These are phyloP conservation scores for Drosophila stalkeri DNA, from an alignment of 2,888 invertebrate species.

Conservation along the genomic window DNA sequence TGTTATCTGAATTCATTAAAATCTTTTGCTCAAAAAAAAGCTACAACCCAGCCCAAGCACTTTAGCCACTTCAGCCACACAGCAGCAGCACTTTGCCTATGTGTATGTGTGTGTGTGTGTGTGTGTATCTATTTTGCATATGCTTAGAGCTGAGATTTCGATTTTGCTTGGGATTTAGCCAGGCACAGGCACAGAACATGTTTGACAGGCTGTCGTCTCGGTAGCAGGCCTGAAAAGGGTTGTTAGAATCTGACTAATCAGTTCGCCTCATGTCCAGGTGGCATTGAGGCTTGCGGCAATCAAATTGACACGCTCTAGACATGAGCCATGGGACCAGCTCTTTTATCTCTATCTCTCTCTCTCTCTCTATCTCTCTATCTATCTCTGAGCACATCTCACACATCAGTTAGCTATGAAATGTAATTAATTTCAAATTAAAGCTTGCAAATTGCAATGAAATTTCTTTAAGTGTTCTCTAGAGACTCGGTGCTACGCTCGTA, in stretches of 20 bases:
- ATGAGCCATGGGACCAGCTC: constrained; percentile 7
- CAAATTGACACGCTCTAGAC: constrained; percentile 53
- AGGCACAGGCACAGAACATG: constrained; percentile 33
- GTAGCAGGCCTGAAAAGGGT: constrained; percentile 64
- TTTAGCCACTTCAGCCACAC: not conserved
- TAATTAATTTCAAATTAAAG: constrained; percentile 23
- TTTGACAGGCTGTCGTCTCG: constrained; percentile 67
- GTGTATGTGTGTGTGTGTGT: constrained; percentile 10
- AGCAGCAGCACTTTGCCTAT: constrained; percentile 2
- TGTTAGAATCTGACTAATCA: constrained; percentile 34
- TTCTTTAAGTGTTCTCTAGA: not conserved
- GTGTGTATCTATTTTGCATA: constrained; percentile 45
- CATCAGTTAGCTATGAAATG: not conserved
- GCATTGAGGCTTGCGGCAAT: constrained; percentile 34
- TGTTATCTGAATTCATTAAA: constrained; percentile 47
- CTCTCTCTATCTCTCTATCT: not conserved
- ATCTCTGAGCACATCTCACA: not conserved
- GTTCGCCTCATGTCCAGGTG: constrained; percentile 8
- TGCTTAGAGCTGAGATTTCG: constrained; percentile 35
- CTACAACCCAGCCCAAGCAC: constrained; percentile 1
- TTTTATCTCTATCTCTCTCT: not conserved
- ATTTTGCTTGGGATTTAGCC: constrained; percentile 9
- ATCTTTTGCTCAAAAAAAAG: constrained; percentile 7
- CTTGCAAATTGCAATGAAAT: constrained; percentile 1
- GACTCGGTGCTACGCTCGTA: not conserved